phyloP scores from a whole-genome alignment of 2,113 vertebrate genomes.

The Mus spicilegus region DNA sequence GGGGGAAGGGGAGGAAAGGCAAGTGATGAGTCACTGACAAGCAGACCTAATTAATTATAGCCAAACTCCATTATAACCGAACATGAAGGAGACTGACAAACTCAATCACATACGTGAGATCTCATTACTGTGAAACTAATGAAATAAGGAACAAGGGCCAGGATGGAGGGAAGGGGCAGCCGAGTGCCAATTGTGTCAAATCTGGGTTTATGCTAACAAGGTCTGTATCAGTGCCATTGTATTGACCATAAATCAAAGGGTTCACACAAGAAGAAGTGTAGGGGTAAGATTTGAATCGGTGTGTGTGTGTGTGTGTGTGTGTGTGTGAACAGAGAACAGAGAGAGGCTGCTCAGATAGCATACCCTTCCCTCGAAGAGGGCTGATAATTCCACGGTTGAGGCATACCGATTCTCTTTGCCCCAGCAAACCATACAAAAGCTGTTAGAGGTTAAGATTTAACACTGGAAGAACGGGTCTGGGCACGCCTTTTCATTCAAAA shows the following conservation, averaged over 20 bases:
- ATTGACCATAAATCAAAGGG: not conserved
- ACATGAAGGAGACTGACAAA: conserved; percentile 49
- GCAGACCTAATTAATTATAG: conserved; percentile 56
- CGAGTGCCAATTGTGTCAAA: not conserved
- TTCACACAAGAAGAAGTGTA: not conserved
- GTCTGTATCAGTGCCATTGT: not conserved
- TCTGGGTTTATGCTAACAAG: not conserved
- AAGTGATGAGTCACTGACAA: conserved; percentile 57
- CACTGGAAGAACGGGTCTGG: not conserved
- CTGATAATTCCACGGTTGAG: not conserved
- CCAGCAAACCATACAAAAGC: not conserved
- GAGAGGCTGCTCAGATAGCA: not conserved
- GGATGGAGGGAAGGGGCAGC: conserved; percentile 8
- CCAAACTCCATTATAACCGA: conserved; percentile 35
- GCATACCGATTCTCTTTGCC: not conserved
- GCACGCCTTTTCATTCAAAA: not conserved
- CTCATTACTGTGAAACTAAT: conserved; percentile 24
- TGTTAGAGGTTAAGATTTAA: not conserved
- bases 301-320: too few species aligned
- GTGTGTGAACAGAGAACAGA: not conserved
- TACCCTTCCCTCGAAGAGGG: not conserved
- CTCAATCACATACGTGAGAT: conserved; percentile 13
- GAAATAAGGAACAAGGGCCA: conserved; percentile 38
- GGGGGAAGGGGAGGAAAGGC: not conserved
- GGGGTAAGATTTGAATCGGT: not conserved